Evolutionary conservation across 2,113 vertebrate genomes (phyloP), one percentile per base, ranked within the genome.

Genomic region (Lamprotornis superbus): DNA sequence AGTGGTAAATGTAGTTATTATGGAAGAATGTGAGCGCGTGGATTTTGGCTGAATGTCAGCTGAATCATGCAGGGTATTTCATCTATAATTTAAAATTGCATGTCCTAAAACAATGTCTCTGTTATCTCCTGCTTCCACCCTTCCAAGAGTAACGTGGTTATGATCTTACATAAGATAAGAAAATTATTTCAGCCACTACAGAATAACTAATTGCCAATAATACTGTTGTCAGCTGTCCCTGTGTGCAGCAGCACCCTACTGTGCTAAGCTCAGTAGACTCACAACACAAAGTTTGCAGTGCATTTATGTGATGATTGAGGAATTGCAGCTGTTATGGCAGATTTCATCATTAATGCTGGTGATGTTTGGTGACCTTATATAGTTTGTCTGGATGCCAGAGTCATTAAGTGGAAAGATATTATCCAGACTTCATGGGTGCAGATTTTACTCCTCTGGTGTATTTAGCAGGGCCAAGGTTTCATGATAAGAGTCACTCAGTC

Each of bases 1-100:
- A 94, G 90, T 94, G 94, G 98, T 98, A 98, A 98, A 98, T 98
- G 98, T 55, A 97, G 95, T 94, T 97, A 98, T 97, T 97, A 97
- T 50, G 67, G 19, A 79, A 92, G 93, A 95, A 86, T 96, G 69
- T 78, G 85, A 97, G 61, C 71, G 89, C 76, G 50, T 93, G 95
- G 96, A 95, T 97, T 97, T 97, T 97, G 95, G 93, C 90, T 96
- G 94, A 97, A 93, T 97, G 94, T 98, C 97, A 97, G 93, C 87
- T 96, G 97, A 97, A 98, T 96, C 93, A 97, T 91, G 83, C 49
- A 96, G 95, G 86, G 81, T 92, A 91, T 94, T 97, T 89, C 77
- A 95, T 95, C 87, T 59, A 59, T 74, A 91, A 75, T 95, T 98
- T 97, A 90, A 92, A 98, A 84, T 64, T 94, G 28, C 79, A 73